Evolutionary conservation across 2,797 vertebrate genomes (phyloP), one percentile per base, ranked within the genome.

Genomic region (Hippopotamyrus pictus): DNA sequence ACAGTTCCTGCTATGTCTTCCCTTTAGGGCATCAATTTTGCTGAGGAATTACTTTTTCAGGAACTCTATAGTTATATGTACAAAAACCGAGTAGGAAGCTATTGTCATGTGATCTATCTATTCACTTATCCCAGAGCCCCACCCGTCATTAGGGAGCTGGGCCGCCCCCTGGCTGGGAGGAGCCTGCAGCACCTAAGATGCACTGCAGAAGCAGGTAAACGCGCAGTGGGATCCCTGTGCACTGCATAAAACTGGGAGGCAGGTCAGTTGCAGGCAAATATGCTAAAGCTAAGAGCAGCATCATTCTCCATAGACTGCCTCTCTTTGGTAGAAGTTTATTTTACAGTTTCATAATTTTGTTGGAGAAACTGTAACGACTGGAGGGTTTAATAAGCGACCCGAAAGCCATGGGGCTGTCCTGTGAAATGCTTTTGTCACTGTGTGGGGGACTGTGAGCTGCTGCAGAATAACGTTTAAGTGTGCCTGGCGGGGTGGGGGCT

Each of bases 1-100:
- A 87, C 50, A 87, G 51, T 59, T 57, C 53, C 46, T 59, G 5
- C 85, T 88, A 44, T 59, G 17, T n/a, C 86, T 88, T 65, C 37
- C 86, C 41, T 57, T 65, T 17, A 65, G 17, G 54, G 22, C 57
- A 48, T 62, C 86, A 65, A 65, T 88, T 62, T 65, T 88, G 57
- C 29, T 46, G 33, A 62, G 54, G n/a, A 88, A 88, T 88, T 41
- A 88, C 22, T 62, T 88, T 65, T 88, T 88, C 54, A 48, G n/a
- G 37, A 88, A 48, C 57, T 48, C 54, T 37, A 46, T 53, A 86
- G 51, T 25, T 25, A 87, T 87, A 65, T 41, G 46, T 65, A 88
- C 54, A 65, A 2, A 88, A 88, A 33, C 65, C 0, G 12, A 14
- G 65, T 14, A 33, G 65, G 65, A 33, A 33, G 25, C 65, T 33